Base-by-base conservation (phyloP, 2,113 vertebrate genomes). In the Misgurnus anguillicaudatus region DNA sequence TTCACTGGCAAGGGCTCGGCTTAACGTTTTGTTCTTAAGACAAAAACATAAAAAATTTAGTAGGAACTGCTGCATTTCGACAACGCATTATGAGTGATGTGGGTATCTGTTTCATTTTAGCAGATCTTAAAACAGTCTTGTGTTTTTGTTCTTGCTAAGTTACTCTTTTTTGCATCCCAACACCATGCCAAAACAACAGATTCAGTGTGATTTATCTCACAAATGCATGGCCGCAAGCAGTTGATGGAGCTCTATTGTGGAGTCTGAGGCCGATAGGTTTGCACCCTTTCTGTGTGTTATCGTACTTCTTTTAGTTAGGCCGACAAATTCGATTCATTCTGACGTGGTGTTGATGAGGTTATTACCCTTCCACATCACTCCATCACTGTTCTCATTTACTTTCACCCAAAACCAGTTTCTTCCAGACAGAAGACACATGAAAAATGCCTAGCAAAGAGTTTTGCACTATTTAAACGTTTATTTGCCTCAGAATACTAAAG, bases 1-100 rank as follows among this genome's bases (percentile, higher is more conserved):
- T 75, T 53, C 65, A 58, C 67, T 78, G 66, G 69, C 55, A 51
- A 77, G 73, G 39, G 19, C 17, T 51, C 1, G 7, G 58, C 57
- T 68, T 78, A 70, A 57, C 41, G 31, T 65, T 83, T 62, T 57
- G 19, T 69, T 68, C 53, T 79, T 11, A 51, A 51, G 48, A 51
- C 48, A 51, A 4, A 51, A 11, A 4, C 48, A 11, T 51, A 4
- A 51, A 1, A 14, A 51, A 51, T 51, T 3, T 14, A 51, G 48
- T 11, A 51, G 9, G 48, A 51, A 14, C 4, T 11, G 1, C 13
- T 51, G 13, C 9, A 16, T 51, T 51, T 11, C 14, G 10, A 13
- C 48, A 51, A 4, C 13, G 48, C 11, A 14, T 45, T 10, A 1
- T 45, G 42, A 45, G 10, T 45, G 42, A 45, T 45, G 42, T 45